Base-by-base conservation (phyloP, 1,140 invertebrate genomes). In the Drosophila gunungcola region DNA sequence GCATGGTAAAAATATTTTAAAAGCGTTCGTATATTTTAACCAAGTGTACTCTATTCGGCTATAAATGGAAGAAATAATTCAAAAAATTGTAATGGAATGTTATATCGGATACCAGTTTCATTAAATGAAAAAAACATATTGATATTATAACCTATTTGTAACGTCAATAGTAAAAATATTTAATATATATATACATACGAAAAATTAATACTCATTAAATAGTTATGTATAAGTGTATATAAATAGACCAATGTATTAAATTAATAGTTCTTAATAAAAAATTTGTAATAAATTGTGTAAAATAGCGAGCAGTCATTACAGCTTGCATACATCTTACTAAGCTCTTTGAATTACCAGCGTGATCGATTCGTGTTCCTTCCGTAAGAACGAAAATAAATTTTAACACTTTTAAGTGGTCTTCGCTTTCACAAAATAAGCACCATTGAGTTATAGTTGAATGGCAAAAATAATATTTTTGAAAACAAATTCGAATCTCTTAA, bases 1-100 rank as follows among this genome's bases (percentile, higher is more conserved):
- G 96, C 96, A 79, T 97, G 97, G 97, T 97, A 97, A 92, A 88
- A 46, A 43, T 46, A 56, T 34, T 55, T 55, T 60, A 52, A 38
- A 65, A 69, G 36, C 38, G 34, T 45, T 73, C 34, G 67, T 75
- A 72, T 67, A 73, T 41, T 73, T 36, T 25, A 42, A 52, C 49
- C 54, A 74, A 61, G 61, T 77, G 84, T 88, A 88, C 84, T 88
- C 79, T 68, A 53, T 77, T 83, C 56, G 65, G 73, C 63, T 76
- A 68, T 63, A 27, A 64, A 70, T 63, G 45, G 64, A 63, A 73
- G 38, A 54, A 11, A n/a, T 42, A 74, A 62, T 36, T 51, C 34
- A 45, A 52, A 42, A 62, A 64, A 69, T 62, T 42, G 45, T 63
- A 57, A 51, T 54, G 10, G 60, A 73, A 58, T 57, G 65, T 60